phyloP scores from a whole-genome alignment of 2,888 invertebrate genomes.

The Choristoneura rosaceana region DNA sequence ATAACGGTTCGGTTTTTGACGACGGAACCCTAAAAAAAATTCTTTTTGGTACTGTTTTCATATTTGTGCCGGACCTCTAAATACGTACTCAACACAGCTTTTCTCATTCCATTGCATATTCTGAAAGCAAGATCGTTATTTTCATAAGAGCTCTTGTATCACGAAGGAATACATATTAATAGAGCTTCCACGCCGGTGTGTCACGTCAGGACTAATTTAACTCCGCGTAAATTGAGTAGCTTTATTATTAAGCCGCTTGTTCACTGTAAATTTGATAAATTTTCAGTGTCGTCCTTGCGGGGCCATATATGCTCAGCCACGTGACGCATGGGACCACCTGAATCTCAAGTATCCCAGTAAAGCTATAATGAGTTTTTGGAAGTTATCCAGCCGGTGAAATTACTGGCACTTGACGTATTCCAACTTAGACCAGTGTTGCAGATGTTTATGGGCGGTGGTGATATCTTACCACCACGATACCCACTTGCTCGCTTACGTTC shows the following conservation, averaged over 20 bases:
- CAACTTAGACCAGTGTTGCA: too few species aligned
- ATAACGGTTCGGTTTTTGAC: too few species aligned
- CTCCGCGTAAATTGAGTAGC: constrained; percentile 40
- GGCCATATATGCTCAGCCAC: constrained; percentile 17
- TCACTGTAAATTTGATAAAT: constrained; percentile 40
- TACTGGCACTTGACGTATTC: too few species aligned
- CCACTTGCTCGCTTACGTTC: too few species aligned
- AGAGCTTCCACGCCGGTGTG: constrained; percentile 11
- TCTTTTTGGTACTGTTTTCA: too few species aligned
- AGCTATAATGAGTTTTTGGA: constrained; percentile 19
- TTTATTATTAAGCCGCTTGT: constrained; percentile 41
- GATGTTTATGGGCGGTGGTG: too few species aligned
- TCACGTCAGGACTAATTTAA: constrained; percentile 37
- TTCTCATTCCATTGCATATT: not conserved
- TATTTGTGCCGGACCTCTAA: too few species aligned
- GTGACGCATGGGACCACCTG: constrained; percentile 23
- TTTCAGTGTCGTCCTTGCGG: constrained; percentile 28
- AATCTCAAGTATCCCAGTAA: constrained; percentile 24
- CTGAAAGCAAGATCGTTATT: too few species aligned
- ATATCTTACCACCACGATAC: too few species aligned
- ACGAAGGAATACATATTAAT: constrained; percentile 24
- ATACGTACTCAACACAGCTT: too few species aligned
- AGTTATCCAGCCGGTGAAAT: too few species aligned
- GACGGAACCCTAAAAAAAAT: too few species aligned
- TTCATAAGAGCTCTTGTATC: not conserved